A percentile compares a stretch with the other conserved stretches of the same genome.
These are phyloP conservation scores for Macropus fuliginosus DNA, from an alignment of 2,797 vertebrate genomes.

Conservation along the genomic window DNA sequence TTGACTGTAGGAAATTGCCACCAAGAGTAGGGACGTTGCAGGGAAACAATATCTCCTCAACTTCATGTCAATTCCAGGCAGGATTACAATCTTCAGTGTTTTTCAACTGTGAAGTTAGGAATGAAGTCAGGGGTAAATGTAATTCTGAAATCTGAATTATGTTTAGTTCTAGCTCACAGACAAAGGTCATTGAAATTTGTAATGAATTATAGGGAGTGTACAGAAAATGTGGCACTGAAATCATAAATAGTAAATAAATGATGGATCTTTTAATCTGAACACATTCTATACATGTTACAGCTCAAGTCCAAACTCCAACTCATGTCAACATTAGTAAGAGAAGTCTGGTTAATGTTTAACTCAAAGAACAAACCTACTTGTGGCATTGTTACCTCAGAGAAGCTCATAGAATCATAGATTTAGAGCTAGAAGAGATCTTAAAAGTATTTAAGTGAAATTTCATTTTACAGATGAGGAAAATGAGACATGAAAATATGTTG, in stretches of 20 bases:
- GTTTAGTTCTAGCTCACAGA: constrained; percentile 16
- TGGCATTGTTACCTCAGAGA: background rate
- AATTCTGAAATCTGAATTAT: constrained; percentile 11
- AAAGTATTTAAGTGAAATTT: background rate
- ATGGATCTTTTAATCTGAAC: background rate
- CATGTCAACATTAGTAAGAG: background rate
- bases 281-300: background rate
- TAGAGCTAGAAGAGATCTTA: background rate
- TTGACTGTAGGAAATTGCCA: too few relatives aligned
- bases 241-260: background rate
- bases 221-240: background rate
- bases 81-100: background rate
- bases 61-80: too few relatives aligned
- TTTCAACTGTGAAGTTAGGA: constrained; percentile 6
- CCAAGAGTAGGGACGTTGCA: too few relatives aligned
- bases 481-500: background rate
- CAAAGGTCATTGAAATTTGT: constrained; percentile 35
- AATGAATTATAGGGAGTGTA: constrained; percentile 7
- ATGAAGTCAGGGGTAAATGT: constrained; percentile 13
- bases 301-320: constrained; percentile 31
- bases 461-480: background rate
- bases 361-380: constrained; percentile 21
- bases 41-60: too few relatives aligned
- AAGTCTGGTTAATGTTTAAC: background rate
- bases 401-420: background rate